Evolutionary conservation across 1,140 invertebrate genomes (phyloP), one percentile per base, ranked within the genome.

Genomic region (Neodiprion pinetum): DNA sequence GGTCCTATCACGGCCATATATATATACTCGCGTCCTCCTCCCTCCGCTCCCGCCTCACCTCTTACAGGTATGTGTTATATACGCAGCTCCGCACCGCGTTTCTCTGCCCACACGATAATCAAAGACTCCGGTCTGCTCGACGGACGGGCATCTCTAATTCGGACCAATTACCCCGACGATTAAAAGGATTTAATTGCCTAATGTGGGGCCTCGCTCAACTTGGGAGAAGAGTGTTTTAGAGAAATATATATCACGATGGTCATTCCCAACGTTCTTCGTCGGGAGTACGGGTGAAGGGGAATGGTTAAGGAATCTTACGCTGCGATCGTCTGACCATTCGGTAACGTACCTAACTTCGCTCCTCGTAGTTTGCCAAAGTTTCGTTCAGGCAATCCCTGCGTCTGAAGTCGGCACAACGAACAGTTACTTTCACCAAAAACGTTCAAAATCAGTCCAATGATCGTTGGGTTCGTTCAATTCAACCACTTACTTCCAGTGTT

Each of bases 171-270:
- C 82, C 73, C 66, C 72, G 72, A 72, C 86, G 86, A 86, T 87
- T 87, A 87, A 86, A 86, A 86, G 81, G 80, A 85, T 86, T 87
- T 87, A 87, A 87, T 86, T 86, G 84, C 85, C 78, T 76, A 76
- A 79, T 78, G 82, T 80, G 79, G 74, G 68, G 74, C 76, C 48
- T 74, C 48, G 28, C n/a, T 40, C 11, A 61, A 17, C 11, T 17
- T 61, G 72, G 77, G 80, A 77, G 76, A 81, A 80, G 78, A 80
- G 80, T 80, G 77, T 80, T 79, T 75, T 61, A 61, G 53, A 61
- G 53, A 61, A 61, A 61, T 61, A 61, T 61, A 61, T 61, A 61
- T 61, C 53, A 61, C 53, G 53, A 17, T 14, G 11, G n/a, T 9
- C 53, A 14, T 61, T 61, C 4, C 53, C 11, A 5, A 4, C 53